phyloP scores from a whole-genome alignment of 2,113 vertebrate genomes.

The Microtus ochrogaster region DNA sequence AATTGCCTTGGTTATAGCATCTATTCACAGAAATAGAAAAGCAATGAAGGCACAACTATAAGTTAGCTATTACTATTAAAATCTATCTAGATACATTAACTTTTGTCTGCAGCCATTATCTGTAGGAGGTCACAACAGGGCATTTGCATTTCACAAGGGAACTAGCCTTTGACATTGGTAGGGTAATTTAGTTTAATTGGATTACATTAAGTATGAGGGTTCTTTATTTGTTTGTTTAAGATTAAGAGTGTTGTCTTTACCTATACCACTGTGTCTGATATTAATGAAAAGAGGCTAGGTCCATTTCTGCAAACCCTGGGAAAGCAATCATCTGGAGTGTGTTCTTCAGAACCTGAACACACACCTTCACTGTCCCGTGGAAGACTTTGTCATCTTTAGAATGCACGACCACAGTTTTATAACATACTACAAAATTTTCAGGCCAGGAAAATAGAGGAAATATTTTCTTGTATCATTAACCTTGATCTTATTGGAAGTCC shows the following conservation, averaged over 20 bases:
- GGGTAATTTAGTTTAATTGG: constrained; percentile 47
- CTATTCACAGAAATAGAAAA: background rate
- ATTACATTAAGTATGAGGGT: background rate
- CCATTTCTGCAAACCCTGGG: constrained; percentile 6
- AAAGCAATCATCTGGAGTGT: constrained; percentile 31
- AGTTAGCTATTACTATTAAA: background rate
- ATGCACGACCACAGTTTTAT: constrained; percentile 39
- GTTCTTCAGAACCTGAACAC: constrained; percentile 33
- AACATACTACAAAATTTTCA: background rate
- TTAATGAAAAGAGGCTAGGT: constrained; percentile 50
- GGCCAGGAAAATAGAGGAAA: background rate
- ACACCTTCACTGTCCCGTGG: background rate
- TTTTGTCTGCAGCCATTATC: background rate
- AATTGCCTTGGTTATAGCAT: background rate
- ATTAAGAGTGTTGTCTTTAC: constrained; percentile 55
- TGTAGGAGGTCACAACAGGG: constrained; percentile 6
- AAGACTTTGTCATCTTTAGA: constrained; percentile 65
- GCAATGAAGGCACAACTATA: background rate
- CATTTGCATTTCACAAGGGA: constrained; percentile 32
- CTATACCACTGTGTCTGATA: constrained; percentile 59
- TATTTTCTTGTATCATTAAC: constrained; percentile 14
- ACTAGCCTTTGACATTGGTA: background rate
- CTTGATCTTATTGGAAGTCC: constrained; percentile 24
- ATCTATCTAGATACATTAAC: background rate
- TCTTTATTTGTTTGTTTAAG: constrained; percentile 1